Conservation (phyloP, 2,797 vertebrate genomes). For the Crocidura indochinensis region DNA sequence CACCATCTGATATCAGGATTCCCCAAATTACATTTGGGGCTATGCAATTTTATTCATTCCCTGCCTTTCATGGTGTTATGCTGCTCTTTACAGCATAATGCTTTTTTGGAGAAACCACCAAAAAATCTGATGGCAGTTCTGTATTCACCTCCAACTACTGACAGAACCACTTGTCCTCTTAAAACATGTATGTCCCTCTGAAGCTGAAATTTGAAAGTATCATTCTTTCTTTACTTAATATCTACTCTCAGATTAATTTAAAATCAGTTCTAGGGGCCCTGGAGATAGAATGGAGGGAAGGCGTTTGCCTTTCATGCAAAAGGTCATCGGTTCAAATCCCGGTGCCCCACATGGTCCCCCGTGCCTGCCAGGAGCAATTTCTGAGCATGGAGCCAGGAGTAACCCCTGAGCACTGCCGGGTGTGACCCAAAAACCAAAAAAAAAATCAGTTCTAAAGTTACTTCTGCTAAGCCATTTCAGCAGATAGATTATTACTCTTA, state of each 20-base stretch:
- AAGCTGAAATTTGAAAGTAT: conserved; percentile 4
- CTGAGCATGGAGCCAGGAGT: too few species aligned
- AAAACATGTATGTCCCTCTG: background rate
- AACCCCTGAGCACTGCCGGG: too few species aligned
- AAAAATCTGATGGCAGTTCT: conserved; percentile 51
- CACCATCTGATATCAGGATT: background rate
- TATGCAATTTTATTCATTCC: background rate
- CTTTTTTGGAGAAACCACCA: background rate
- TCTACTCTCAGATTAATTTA: conserved; percentile 47
- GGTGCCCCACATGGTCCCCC: too few species aligned
- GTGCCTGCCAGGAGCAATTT: too few species aligned
- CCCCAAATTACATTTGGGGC: background rate
- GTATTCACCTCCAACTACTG: background rate
- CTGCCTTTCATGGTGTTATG: background rate
- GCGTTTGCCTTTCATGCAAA: too few species aligned
- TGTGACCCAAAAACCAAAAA: too few species aligned
- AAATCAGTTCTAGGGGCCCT: too few species aligned
- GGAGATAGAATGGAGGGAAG: too few species aligned
- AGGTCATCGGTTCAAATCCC: too few species aligned
- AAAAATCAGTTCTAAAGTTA: conserved; percentile 25
- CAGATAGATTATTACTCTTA: too few species aligned
- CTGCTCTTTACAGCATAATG: background rate
- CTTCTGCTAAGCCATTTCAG: background rate
- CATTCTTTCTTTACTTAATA: background rate
- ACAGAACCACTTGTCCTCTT: background rate